Base-by-base conservation (phyloP, 2,797 vertebrate genomes). In the Spatula versicolor region DNA sequence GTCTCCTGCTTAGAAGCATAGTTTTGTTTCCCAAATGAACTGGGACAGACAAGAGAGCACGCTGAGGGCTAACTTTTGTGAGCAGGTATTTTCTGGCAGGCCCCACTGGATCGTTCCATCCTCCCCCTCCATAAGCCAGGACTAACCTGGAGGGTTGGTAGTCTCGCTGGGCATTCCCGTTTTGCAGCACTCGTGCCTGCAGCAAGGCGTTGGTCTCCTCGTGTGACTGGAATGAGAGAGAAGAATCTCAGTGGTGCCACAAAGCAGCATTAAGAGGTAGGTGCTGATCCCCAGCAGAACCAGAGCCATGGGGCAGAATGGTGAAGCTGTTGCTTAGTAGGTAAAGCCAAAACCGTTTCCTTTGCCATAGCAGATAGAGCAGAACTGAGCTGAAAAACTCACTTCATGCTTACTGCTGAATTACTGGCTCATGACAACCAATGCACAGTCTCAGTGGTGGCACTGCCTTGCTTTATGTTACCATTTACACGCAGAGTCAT, bases 91-190 rank as follows among this genome's bases (percentile, higher is more conserved):
- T 33, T 50, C 46, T 45, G 22, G 48, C 35, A 19, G 16, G 23
- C 21, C 45, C 60, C 11, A 13, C 10, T 35, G 58, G 43, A 60
- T 19, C 21, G 16, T 79, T 54, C 56, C 30, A 17, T 19, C 25
- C 60, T 58, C 31, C 33, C 62, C 55, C 13, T 69, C 37, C 54
- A 10, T 23, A 37, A 3, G 5, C 68, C 75, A 83, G 45, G n/a
- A 64, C 96, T 96, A 96, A 99, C 99, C 98, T 98, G 85, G 97
- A 95, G 60, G 97, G 90, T 95, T 98, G 98, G 83, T 95, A 98
- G 88, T 98, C 98, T 66, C 97, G 92, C 26, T 97, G 97, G n/a
- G 96, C 66, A 35, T 96, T 98, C 74, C 98, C 97, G 19, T 98
- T 98, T 75, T 98, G 96, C 72, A 98, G 88, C 48, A 94, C 39